Evolutionary conservation across 2,888 invertebrate genomes (phyloP), one percentile per base, ranked within the genome.

Genomic region (Habrosyne pyritoides): DNA sequence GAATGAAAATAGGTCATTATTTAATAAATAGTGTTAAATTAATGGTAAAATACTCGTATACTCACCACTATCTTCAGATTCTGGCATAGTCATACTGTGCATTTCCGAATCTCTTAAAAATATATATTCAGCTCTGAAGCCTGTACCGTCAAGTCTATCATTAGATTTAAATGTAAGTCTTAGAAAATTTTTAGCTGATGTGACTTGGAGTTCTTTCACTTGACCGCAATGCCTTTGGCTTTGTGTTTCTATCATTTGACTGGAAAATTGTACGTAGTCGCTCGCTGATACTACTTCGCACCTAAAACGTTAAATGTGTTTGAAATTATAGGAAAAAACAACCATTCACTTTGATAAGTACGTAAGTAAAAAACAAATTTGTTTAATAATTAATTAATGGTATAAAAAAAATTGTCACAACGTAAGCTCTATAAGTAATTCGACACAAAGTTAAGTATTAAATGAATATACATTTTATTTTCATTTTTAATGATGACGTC

Each of bases 251-350:
- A 97, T 95, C 93, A 97, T 95, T 84, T 96, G 98, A 91, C 98
- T 99, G 21, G 98, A 98, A 85, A 99, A 98, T 80, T 98, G 97
- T 8, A 99, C 96, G 89, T 96, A 99, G 87, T 99, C 99, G 75
- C 98, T 99, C 21, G 98, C 97, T 4, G 98, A 97, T 53, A 95
- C 94, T 51, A 96, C 96, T 75, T 97, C 97, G 82, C 99, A 99
- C 57, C 99, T 99, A 90, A 12, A 84, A 88, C 60, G 24, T 52
- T 5, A 24, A 24, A 24, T 24, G 7, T 24, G 4, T 24, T 24
- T 24, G 24, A n/a, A n/a, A n/a, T n/a, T n/a, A n/a, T 24, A 24
- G 7, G 24, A 24, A 24, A 24, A 24, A 24, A 24, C n/a, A n/a
- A n/a, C n/a, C n/a, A n/a, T n/a, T n/a, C n/a, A n/a, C n/a, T n/a